Conservation (phyloP, 2,113 vertebrate genomes). For the Vulpes vulpes region DNA sequence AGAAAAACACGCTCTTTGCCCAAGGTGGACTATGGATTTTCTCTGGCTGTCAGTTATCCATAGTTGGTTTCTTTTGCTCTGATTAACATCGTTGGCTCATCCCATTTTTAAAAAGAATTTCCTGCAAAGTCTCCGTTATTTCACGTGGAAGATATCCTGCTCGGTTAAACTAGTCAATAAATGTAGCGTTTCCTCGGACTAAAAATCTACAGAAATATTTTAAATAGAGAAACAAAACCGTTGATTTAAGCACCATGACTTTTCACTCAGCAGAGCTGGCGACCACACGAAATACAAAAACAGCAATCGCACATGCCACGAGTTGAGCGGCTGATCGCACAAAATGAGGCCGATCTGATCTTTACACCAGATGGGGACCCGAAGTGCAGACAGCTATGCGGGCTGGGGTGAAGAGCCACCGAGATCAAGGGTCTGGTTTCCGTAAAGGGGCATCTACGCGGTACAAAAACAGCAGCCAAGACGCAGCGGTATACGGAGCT, state of each 20-base stretch:
- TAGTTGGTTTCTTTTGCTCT: not conserved
- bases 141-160: not conserved
- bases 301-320: not conserved
- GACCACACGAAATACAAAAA: not conserved
- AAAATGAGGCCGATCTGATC: not conserved
- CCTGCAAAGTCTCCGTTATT: slow-evolving; percentile 29
- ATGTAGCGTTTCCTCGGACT: not conserved
- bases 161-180: not conserved
- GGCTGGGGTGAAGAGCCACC: not conserved
- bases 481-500: not conserved
- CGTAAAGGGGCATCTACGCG: not conserved
- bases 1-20: not conserved
- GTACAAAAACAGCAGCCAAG: not conserved
- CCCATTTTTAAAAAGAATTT: not conserved
- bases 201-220: not conserved
- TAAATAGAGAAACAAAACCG: slow-evolving; percentile 24
- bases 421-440: not conserved
- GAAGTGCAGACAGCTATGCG: not conserved
- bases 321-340: not conserved
- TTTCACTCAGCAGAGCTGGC: not conserved
- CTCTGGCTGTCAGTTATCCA: not conserved
- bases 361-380: not conserved
- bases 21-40: not conserved
- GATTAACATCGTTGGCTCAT: slow-evolving; percentile 12
- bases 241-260: not conserved